phyloP scores from a whole-genome alignment of 1,140 invertebrate genomes.

The Drosophila tropicalis region DNA sequence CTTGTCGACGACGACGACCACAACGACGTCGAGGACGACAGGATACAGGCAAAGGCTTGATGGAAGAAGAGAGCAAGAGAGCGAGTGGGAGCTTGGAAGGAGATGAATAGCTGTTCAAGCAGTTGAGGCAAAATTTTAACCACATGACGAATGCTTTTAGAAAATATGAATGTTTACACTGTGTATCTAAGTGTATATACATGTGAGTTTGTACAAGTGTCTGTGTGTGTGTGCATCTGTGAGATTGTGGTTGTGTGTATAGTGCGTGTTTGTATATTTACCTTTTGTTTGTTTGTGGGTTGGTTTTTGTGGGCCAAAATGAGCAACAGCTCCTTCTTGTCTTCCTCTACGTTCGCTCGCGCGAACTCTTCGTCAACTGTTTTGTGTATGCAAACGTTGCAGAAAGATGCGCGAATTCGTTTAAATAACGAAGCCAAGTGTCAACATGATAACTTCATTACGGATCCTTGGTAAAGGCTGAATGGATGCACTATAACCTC shows the following conservation, averaged over 20 bases:
- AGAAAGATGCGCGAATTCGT: constrained; percentile 54
- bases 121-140: constrained; percentile 39
- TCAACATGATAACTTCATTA: constrained; percentile 80
- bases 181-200: not conserved
- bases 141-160: constrained; percentile 71
- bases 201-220: constrained; percentile 12
- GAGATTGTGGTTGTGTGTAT: constrained; percentile 25
- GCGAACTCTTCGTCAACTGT: not conserved
- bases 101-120: constrained; percentile 16
- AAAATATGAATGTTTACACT: constrained; percentile 65
- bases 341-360: too few relatives aligned
- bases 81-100: not conserved
- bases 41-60: not conserved
- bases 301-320: constrained; percentile 63
- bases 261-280: constrained; percentile 36
- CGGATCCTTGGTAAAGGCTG: constrained; percentile 33
- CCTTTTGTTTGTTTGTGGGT: constrained; percentile 65
- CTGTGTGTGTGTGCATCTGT: constrained; percentile 23
- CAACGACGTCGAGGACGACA: too few relatives aligned
- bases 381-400: constrained; percentile 15
- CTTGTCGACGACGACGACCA: constrained; percentile 57
- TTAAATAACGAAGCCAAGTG: constrained; percentile 69
- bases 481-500: constrained; percentile 35
- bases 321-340: constrained; percentile 50
- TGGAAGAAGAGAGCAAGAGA: not conserved